Evolutionary conservation across 2,797 vertebrate genomes (phyloP).

Genomic region (Okamejei kenojei): DNA sequence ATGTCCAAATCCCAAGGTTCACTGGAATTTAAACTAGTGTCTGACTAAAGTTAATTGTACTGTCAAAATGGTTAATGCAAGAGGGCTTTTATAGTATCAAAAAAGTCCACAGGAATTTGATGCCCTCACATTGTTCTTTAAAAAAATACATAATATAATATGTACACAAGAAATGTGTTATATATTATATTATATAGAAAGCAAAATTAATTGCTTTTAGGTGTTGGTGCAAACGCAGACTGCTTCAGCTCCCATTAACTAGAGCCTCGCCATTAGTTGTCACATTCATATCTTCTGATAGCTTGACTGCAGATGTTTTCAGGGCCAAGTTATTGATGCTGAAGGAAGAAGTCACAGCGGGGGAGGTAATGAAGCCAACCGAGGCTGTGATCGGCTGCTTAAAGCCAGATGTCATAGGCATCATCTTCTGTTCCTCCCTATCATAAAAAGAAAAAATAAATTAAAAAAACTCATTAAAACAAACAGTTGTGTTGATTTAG

Average conservation of each 20-base stretch:
- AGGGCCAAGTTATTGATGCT: conserved; percentile 69
- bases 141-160: conserved; percentile 71
- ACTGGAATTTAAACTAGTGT: conserved; percentile 63
- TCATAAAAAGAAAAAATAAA: conserved; percentile 49
- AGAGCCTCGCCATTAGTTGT: conserved; percentile 77
- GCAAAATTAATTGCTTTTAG: conserved; percentile 55
- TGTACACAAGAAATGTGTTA: conserved; percentile 46
- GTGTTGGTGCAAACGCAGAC: conserved; percentile 16
- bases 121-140: conserved; percentile 65
- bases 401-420: conserved; percentile 61
- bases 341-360: conserved; percentile 32
- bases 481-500: neutral
- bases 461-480: neutral
- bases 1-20: conserved; percentile 62
- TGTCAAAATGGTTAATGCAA: conserved; percentile 65
- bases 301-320: conserved; percentile 67
- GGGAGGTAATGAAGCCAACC: conserved; percentile 60
- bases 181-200: conserved; percentile 50
- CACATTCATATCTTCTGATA: conserved; percentile 64
- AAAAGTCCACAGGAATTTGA: conserved; percentile 68
- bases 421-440: conserved; percentile 65
- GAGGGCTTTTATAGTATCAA: conserved; percentile 64
- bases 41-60: conserved; percentile 58
- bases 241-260: conserved; percentile 74
- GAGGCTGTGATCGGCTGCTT: conserved; percentile 76